A percentile compares a stretch with the other conserved stretches of the same genome.
Conservation (phyloP, 2,113 vertebrate genomes). For the Nansenia antarctica region DNA sequence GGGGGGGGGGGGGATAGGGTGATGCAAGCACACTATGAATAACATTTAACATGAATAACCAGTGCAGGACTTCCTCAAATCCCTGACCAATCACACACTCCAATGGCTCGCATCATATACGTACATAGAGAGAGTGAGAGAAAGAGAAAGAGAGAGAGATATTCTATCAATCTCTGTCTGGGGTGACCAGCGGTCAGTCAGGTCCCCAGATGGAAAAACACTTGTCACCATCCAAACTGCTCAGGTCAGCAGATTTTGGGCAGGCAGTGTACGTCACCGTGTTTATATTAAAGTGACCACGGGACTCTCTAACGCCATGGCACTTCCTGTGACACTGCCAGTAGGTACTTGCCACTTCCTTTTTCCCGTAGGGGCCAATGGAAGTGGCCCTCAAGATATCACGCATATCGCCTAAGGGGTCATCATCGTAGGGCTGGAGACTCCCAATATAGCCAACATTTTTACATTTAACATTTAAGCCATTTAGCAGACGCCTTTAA, state of each 20-base stretch:
- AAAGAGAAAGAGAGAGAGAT: not conserved
- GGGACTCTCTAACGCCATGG: not conserved
- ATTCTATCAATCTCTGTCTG: not conserved
- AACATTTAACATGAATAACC: not conserved
- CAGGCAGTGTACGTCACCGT: not conserved
- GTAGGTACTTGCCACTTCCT: constrained; percentile 34
- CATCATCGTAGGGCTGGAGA: not conserved
- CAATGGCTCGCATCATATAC: not conserved
- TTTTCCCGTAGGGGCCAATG: constrained; percentile 25
- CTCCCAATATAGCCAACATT: no score
- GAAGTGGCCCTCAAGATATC: not conserved
- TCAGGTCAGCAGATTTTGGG: constrained; percentile 28
- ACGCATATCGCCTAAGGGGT: constrained; percentile 3
- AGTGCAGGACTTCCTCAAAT: not conserved
- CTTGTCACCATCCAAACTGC: constrained; percentile 12
- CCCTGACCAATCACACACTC: not conserved
- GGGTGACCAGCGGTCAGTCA: not conserved
- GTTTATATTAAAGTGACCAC: constrained; percentile 24
- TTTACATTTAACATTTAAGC: no score
- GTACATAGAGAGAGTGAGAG: not conserved
- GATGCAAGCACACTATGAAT: not conserved
- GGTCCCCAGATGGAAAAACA: not conserved
- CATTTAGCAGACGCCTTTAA: no score
- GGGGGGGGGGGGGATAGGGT: not conserved
- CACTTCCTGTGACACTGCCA: not conserved